Conservation (phyloP, 2,888 invertebrate species). For the Synanthedon andrenaeformis region DNA sequence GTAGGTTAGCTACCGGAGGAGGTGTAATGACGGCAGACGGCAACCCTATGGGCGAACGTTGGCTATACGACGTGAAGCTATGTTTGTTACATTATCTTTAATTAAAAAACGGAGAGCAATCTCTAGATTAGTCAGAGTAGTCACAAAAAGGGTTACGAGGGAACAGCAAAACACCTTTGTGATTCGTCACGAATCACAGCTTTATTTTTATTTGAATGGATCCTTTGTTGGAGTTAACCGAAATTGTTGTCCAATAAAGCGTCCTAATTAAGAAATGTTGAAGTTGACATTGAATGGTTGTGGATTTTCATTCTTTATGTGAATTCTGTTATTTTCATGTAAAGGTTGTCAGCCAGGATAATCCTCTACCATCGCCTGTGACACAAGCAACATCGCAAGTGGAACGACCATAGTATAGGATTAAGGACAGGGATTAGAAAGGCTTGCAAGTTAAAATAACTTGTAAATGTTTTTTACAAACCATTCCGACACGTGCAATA, state of each 20-base stretch:
- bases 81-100: conserved; percentile 65
- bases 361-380: too few relatives aligned
- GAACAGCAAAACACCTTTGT: conserved; percentile 59
- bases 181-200: conserved; percentile 65
- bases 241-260: conserved; percentile 65
- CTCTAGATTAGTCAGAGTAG: conserved; percentile 61
- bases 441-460: too few relatives aligned
- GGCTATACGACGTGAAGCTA: conserved; percentile 53
- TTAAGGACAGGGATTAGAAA: too few relatives aligned
- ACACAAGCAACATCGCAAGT: too few relatives aligned
- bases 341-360: too few relatives aligned
- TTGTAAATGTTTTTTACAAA: too few relatives aligned
- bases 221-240: conserved; percentile 64
- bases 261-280: conserved; percentile 66
- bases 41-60: conserved; percentile 32
- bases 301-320: conserved; percentile 30
- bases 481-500: too few relatives aligned
- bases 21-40: conserved; percentile 18
- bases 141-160: conserved; percentile 63
- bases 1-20: conserved; percentile 22
- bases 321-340: too few relatives aligned
- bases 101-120: conserved; percentile 60
- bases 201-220: conserved; percentile 65
- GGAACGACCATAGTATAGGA: too few relatives aligned
- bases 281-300: conserved; percentile 48